These are phyloP conservation scores for Oscheius sp. DNA, from an alignment of 2,888 invertebrate genomes.

Conservation along the genomic window DNA sequence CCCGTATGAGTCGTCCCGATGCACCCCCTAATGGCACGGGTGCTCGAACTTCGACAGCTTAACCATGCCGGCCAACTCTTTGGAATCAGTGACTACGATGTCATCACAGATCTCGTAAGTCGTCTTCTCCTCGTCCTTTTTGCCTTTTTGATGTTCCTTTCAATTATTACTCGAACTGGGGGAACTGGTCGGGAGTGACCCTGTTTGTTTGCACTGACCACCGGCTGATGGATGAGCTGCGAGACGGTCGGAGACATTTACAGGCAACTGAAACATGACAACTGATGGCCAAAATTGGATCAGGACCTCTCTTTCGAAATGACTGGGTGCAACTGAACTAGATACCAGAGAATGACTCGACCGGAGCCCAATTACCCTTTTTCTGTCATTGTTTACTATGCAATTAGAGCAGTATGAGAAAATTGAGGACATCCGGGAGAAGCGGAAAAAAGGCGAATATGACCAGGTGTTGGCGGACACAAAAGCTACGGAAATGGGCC, in stretches of 20 bases:
- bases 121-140: conserved; percentile 1
- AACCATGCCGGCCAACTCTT: conserved; percentile 91
- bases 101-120: conserved; percentile 78
- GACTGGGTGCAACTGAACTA: neutral
- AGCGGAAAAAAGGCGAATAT: too few species aligned
- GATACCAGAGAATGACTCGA: neutral
- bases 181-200: conserved; percentile 8
- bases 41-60: conserved; percentile 88
- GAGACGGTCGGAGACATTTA: neutral
- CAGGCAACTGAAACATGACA: conserved; percentile 6
- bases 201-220: conserved; percentile 36
- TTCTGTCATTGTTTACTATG: too few species aligned
- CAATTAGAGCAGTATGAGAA: too few species aligned
- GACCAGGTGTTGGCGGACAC: too few species aligned
- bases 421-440: too few species aligned
- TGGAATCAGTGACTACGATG: conserved; percentile 86
- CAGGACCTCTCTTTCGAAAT: neutral
- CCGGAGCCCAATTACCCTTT: too few species aligned
- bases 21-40: conserved; percentile 91
- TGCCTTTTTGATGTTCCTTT: neutral
- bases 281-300: neutral
- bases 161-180: neutral
- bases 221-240: conserved; percentile 26
- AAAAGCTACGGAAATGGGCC: too few species aligned
- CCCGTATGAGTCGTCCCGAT: conserved; percentile 72